Evolutionary conservation across 2,113 vertebrate genomes (phyloP).

Genomic region (Forbesichthys papilliferus): DNA sequence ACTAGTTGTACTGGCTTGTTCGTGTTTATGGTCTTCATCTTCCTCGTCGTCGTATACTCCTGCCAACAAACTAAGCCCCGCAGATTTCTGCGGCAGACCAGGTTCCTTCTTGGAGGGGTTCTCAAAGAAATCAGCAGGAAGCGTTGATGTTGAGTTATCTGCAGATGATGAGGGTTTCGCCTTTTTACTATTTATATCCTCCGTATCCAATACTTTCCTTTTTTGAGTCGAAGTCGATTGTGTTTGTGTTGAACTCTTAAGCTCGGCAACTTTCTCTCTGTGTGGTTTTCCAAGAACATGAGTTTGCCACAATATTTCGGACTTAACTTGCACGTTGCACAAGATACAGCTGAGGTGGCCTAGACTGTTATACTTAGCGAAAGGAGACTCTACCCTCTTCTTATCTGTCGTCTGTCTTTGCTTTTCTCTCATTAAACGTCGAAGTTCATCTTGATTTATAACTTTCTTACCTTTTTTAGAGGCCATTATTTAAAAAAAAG

Average conservation of each 20-base stretch:
- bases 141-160: slow-evolving; percentile 49
- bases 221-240: slow-evolving; percentile 65
- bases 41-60: slow-evolving; percentile 80
- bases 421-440: slow-evolving; percentile 89
- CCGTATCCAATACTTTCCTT: slow-evolving; percentile 78
- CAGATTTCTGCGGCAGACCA: slow-evolving; percentile 24
- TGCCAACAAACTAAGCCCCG: slow-evolving; percentile 75
- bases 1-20: slow-evolving; percentile 28
- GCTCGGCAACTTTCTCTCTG: slow-evolving; percentile 83
- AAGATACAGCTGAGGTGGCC: slow-evolving; percentile 87
- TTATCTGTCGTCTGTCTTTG: slow-evolving; percentile 80
- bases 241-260: slow-evolving; percentile 76
- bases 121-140: slow-evolving; percentile 76
- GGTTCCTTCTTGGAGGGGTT: slow-evolving; percentile 18
- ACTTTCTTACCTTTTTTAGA: slow-evolving; percentile 79
- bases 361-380: slow-evolving; percentile 89
- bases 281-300: slow-evolving; percentile 91
- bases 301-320: slow-evolving; percentile 89
- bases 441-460: slow-evolving; percentile 89
- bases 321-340: slow-evolving; percentile 86
- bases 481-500: slow-evolving; percentile 55
- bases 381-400: slow-evolving; percentile 90
- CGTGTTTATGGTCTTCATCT: slow-evolving; percentile 47
- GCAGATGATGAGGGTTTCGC: slow-evolving; percentile 59
- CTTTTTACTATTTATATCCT: slow-evolving; percentile 72